Percentiles rank a stretch among this genome's conserved stretches.
Conservation (phyloP, 1,140 invertebrate species). For the Drusus annulatus region DNA sequence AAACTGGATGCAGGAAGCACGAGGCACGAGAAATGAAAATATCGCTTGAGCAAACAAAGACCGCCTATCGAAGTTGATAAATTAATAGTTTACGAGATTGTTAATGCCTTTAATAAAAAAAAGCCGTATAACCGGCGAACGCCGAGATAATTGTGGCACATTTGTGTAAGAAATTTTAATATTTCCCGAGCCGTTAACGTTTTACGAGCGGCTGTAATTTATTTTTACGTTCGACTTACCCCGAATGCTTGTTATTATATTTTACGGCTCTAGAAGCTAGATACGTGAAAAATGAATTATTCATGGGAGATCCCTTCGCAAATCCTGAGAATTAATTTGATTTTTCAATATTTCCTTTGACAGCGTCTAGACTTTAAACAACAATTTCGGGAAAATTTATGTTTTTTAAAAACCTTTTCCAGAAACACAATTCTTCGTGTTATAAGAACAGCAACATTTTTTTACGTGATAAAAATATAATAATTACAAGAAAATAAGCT, state of each 20-base stretch:
- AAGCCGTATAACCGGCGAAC: conserved; percentile 4
- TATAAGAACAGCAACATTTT: too few relatives aligned
- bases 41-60: too few relatives aligned
- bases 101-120: conserved; percentile 23
- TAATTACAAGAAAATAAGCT: too few relatives aligned
- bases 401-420: too few relatives aligned
- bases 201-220: conserved; percentile 54
- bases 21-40: too few relatives aligned
- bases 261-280: conserved; percentile 49
- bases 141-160: conserved; percentile 40
- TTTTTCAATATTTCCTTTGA: conserved; percentile 56
- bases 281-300: conserved; percentile 55
- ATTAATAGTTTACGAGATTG: conserved; percentile 16
- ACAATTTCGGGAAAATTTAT: not conserved
- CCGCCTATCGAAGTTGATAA: conserved; percentile 17
- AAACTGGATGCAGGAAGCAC: too few relatives aligned
- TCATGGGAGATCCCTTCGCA: conserved; percentile 54
- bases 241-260: conserved; percentile 54
- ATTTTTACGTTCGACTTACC: conserved; percentile 56
- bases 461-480: too few relatives aligned
- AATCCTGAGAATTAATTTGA: conserved; percentile 58
- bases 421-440: too few relatives aligned
- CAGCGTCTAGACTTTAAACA: conserved; percentile 52
- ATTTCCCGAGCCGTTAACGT: conserved; percentile 54
- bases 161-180: conserved; percentile 53